Conservation (phyloP, 2,888 invertebrate genomes). For the Mythimna ferrago region DNA sequence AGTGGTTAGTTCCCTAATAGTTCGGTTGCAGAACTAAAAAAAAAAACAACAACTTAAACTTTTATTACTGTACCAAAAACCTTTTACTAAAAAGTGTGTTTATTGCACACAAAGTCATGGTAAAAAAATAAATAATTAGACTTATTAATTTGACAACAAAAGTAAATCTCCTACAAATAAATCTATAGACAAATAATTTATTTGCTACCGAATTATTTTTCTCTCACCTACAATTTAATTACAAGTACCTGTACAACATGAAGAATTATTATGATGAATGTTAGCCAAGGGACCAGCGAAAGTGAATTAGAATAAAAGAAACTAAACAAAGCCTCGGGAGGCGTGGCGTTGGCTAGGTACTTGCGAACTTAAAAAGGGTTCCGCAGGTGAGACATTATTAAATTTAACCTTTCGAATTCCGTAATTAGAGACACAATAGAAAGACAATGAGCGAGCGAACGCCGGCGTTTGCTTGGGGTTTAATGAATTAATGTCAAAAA, state of each 20-base stretch:
- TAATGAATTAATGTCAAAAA: no score
- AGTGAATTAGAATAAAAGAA: slow-evolving; percentile 62
- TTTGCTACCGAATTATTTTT: slow-evolving; percentile 4
- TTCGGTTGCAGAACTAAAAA: no score
- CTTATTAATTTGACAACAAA: background rate
- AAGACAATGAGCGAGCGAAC: no score
- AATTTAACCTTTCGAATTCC: no score
- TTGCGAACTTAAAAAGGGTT: slow-evolving; percentile 26
- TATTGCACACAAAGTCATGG: no score
- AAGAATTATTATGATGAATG: slow-evolving; percentile 60
- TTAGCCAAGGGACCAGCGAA: slow-evolving; percentile 46
- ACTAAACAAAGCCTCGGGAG: slow-evolving; percentile 56
- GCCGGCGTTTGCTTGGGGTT: no score
- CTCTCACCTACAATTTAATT: slow-evolving; percentile 34
- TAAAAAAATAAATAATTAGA: background rate
- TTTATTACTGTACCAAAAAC: no score
- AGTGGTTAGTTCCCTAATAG: no score
- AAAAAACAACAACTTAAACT: no score
- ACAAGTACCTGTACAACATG: slow-evolving; percentile 29
- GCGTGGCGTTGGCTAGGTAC: slow-evolving; percentile 19
- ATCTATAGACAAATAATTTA: background rate
- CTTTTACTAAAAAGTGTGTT: no score
- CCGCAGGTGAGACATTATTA: slow-evolving; percentile 3
- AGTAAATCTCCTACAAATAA: background rate
- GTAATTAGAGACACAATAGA: no score